Percentiles rank a stretch among this genome's conserved stretches.
These are phyloP conservation scores for Greenwoodochromis staneri DNA, from an alignment of 2,113 vertebrate genomes.

Conservation along the genomic window DNA sequence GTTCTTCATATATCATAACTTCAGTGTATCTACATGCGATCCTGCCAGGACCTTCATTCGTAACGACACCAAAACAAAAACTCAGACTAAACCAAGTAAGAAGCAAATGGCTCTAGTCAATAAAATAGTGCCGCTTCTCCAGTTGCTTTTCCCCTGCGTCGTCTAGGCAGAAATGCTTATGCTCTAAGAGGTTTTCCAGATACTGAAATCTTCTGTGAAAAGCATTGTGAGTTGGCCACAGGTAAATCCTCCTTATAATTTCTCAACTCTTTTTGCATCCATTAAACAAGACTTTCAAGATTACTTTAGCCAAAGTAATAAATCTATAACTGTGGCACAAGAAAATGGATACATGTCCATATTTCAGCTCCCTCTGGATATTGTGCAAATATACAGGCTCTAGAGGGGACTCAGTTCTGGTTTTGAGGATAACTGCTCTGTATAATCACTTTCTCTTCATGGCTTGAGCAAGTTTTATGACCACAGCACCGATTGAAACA, in stretches of 20 bases:
- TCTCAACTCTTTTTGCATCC: not conserved
- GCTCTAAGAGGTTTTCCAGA: slow-evolving; percentile 9
- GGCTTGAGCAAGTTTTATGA: not conserved
- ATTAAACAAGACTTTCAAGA: not conserved
- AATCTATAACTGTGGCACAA: not conserved
- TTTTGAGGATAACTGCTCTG: not conserved
- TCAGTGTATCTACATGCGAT: not conserved
- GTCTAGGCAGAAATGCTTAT: slow-evolving; percentile 44
- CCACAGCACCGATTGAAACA: not conserved
- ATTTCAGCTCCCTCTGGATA: not conserved
- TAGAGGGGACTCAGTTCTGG: not conserved
- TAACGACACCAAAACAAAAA: not conserved
- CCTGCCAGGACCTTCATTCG: not conserved
- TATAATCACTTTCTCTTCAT: not conserved
- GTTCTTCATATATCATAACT: not conserved
- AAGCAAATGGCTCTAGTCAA: slow-evolving; percentile 39
- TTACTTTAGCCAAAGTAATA: not conserved
- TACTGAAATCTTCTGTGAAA: slow-evolving; percentile 7
- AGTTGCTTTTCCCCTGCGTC: slow-evolving; percentile 5
- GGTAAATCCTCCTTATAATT: not conserved
- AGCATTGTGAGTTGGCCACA: not conserved
- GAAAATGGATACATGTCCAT: not conserved
- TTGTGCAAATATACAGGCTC: not conserved
- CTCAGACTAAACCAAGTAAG: slow-evolving; percentile 2
- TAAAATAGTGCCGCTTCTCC: slow-evolving; percentile 30